These are phyloP conservation scores for Merops nubicus DNA, from an alignment of 2,113 vertebrate species.

Conservation along the genomic window DNA sequence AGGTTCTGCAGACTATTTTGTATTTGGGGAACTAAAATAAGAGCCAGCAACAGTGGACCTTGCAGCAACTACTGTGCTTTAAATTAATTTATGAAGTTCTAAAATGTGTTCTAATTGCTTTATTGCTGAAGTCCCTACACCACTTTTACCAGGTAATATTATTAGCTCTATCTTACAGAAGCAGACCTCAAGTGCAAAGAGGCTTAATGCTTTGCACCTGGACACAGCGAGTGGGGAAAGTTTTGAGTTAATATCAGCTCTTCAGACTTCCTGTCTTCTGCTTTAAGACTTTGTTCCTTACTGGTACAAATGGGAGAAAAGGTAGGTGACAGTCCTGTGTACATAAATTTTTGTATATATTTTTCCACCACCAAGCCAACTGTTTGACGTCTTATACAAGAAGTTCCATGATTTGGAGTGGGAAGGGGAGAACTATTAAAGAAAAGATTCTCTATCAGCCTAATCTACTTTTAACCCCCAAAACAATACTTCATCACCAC, in stretches of 20 bases:
- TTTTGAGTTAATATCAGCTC: background rate
- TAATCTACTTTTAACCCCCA: background rate
- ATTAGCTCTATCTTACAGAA: background rate
- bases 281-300: background rate
- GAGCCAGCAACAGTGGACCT: background rate
- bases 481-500: background rate
- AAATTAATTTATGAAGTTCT: background rate
- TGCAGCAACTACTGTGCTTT: background rate
- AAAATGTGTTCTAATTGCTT: background rate
- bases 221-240: background rate
- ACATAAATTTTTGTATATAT: background rate
- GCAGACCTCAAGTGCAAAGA: background rate
- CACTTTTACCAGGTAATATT: background rate
- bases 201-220: background rate
- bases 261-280: background rate
- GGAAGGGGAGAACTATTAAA: background rate
- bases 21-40: background rate
- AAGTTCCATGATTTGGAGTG: background rate
- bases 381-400: background rate
- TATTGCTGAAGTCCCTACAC: background rate
- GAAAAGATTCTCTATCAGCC: background rate
- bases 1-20: background rate
- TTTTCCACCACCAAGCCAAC: background rate
- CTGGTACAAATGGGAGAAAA: background rate
- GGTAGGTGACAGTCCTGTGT: accelerated